Conservation (phyloP, 2,888 invertebrate species). For the Cataglyphis albicans region DNA sequence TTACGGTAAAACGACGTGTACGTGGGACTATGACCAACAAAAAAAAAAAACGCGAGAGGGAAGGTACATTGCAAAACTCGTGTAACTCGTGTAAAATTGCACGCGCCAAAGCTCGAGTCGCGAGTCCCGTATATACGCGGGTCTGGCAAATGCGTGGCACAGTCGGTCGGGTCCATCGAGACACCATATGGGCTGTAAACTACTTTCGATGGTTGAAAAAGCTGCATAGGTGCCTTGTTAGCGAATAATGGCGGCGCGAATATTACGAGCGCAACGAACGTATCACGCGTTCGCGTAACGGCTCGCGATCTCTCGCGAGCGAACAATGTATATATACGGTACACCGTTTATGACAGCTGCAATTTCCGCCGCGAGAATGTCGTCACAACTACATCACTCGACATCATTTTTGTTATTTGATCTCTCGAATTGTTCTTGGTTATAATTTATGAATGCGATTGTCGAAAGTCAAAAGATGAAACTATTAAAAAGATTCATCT, state of each 20-base stretch:
- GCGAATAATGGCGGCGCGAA: conserved; percentile 53
- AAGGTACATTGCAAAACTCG: conserved; percentile 19
- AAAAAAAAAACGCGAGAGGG: conserved; percentile 5
- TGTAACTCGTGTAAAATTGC: conserved; percentile 46
- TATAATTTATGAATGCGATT: conserved; percentile 4
- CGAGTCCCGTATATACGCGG: background rate
- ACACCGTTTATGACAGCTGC: conserved; percentile 10
- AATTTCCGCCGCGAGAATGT: conserved; percentile 19
- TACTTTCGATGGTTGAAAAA: conserved; percentile 61
- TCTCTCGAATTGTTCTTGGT: conserved; percentile 17
- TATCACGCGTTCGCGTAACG: conserved; percentile 42
- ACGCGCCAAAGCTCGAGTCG: conserved; percentile 20
- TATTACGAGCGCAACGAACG: conserved; percentile 49
- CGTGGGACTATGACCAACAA: conserved; percentile 18
- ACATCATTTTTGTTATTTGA: conserved; percentile 10
- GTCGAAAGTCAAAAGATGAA: background rate
- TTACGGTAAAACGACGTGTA: conserved; percentile 8
- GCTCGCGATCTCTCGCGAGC: conserved; percentile 51
- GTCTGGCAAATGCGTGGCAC: conserved; percentile 9
- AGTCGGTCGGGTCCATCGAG: conserved; percentile 62
- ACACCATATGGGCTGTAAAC: conserved; percentile 79
- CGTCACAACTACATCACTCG: conserved; percentile 20
- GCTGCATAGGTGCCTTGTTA: conserved; percentile 58
- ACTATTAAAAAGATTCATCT: background rate
- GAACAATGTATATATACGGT: conserved; percentile 23